Evolutionary conservation across 2,113 vertebrate species (phyloP), one percentile per base, ranked within the genome.

Genomic region (Onychorhynchus coronatus): DNA sequence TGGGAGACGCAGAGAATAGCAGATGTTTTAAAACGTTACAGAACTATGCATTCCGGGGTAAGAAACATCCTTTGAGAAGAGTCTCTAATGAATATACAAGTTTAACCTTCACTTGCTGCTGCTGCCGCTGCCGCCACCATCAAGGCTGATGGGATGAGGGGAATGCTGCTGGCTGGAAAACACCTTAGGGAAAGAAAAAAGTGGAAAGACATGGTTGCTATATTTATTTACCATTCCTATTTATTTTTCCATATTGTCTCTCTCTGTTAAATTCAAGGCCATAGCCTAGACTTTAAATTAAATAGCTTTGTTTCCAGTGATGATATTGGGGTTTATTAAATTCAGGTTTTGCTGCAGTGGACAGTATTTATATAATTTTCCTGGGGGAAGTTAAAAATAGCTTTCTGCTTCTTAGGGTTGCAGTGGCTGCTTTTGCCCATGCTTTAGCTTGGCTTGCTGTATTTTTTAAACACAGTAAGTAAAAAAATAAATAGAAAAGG

Each of bases 351-450:
- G 44, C 58, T 85, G 70, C 80, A 78, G 58, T 74, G 76, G 58
- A 76, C 70, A 76, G 18, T 46, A 71, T 82, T 93, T 92, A 85
- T 72, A 67, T 30, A 49, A 41, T 90, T 83, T 95, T 90, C 59
- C 24, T 89, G n/a, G 44, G 88, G 70, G 56, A 94, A 87, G 72
- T 88, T 94, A 93, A 92, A 95, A 95, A 95, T 76, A 94, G 23
- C 30, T 91, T 44, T 85, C 55, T 58, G 11, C 50, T 95, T 61
- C 88, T 93, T 75, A 49, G 75, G 56, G 73, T 59, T 86, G 78
- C 83, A 77, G 37, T 68, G 70, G 14, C 25, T 93, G 59, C 11
- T 87, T 89, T 96, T 78, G 23, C 56, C 59, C 72, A 19, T 53
- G 23, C 18, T 84, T 79, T 89, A 72, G 72, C 37, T 70, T 56